Conservation (phyloP, 2,797 vertebrate species). For the Pampus argenteus region DNA sequence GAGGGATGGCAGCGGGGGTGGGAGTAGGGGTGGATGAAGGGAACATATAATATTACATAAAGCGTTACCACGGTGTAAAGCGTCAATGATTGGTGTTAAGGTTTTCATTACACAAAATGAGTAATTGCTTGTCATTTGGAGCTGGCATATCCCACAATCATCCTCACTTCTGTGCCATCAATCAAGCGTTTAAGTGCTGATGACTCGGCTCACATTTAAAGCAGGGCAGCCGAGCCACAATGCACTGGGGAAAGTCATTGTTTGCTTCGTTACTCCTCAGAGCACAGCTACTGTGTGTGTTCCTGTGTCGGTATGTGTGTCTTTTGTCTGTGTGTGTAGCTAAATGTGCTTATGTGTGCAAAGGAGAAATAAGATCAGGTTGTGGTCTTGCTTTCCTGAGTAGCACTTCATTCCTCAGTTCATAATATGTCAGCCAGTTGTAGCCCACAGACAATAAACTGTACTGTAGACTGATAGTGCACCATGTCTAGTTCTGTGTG, state of each 20-base stretch:
- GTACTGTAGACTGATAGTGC: conserved; percentile 17
- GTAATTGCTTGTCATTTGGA: conserved; percentile 88
- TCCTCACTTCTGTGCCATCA: conserved; percentile 86
- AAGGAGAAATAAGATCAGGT: conserved; percentile 58
- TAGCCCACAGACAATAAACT: conserved; percentile 45
- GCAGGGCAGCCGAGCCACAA: conserved; percentile 78
- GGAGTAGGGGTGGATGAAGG: conserved; percentile 74
- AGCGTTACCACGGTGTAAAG: conserved; percentile 84
- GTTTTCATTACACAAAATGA: conserved; percentile 89
- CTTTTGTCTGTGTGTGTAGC: conserved; percentile 36
- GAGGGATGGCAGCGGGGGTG: conserved; percentile 75
- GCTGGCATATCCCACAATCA: conserved; percentile 87
- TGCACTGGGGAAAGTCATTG: conserved; percentile 81
- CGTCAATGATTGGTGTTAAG: conserved; percentile 87
- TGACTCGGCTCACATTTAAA: conserved; percentile 83
- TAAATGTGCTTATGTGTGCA: conserved; percentile 45
- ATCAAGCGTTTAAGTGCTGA: conserved; percentile 88
- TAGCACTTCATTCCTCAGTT: conserved; percentile 67
- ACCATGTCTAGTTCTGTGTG: conserved; percentile 16
- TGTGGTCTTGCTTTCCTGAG: conserved; percentile 64
- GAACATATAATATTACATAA: conserved; percentile 87
- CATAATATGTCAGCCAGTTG: conserved; percentile 51
- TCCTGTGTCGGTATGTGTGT: conserved; percentile 30
- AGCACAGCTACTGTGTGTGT: conserved; percentile 57
- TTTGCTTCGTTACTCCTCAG: conserved; percentile 82